phyloP scores from a whole-genome alignment of 2,797 vertebrate genomes.

The Typhlichthys subterraneus region DNA sequence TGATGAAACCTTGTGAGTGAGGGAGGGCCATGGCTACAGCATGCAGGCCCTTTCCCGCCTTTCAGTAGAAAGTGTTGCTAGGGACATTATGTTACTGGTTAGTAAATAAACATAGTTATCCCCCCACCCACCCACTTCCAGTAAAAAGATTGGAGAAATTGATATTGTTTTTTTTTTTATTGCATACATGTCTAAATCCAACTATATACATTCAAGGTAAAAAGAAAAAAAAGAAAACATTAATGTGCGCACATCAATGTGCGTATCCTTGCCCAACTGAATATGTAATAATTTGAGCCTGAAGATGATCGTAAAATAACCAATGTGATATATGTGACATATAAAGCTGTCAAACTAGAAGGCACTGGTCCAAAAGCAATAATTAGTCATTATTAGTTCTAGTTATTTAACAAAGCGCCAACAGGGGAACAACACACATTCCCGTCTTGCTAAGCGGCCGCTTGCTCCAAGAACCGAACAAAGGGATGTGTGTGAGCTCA shows the following conservation, averaged over 20 bases:
- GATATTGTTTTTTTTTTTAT: neutral
- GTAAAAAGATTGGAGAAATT: slow-evolving; percentile 26
- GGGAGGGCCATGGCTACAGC: slow-evolving; percentile 56
- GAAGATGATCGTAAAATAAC: too few species aligned
- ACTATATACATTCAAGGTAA: too few species aligned
- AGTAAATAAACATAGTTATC: slow-evolving; percentile 67
- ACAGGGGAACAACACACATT: neutral
- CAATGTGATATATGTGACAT: too few species aligned
- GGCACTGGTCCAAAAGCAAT: neutral
- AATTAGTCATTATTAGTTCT: neutral
- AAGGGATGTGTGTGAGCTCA: slow-evolving; percentile 39
- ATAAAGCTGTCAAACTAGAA: neutral
- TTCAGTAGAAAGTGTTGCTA: slow-evolving; percentile 75
- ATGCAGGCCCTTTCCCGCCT: slow-evolving; percentile 50
- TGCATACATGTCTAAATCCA: too few species aligned
- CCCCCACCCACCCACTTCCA: slow-evolving; percentile 11
- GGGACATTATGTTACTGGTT: slow-evolving; percentile 70
- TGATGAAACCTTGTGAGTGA: slow-evolving; percentile 74
- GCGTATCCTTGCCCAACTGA: too few species aligned
- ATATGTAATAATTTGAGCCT: too few species aligned
- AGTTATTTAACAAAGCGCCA: slow-evolving; percentile 17
- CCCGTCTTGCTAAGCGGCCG: slow-evolving; percentile 6
- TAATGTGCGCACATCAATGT: too few species aligned
- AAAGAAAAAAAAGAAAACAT: too few species aligned
- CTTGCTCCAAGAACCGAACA: slow-evolving; percentile 39